These are phyloP conservation scores for Callorhinus ursinus DNA, from an alignment of 2,113 vertebrate species.

Conservation along the genomic window DNA sequence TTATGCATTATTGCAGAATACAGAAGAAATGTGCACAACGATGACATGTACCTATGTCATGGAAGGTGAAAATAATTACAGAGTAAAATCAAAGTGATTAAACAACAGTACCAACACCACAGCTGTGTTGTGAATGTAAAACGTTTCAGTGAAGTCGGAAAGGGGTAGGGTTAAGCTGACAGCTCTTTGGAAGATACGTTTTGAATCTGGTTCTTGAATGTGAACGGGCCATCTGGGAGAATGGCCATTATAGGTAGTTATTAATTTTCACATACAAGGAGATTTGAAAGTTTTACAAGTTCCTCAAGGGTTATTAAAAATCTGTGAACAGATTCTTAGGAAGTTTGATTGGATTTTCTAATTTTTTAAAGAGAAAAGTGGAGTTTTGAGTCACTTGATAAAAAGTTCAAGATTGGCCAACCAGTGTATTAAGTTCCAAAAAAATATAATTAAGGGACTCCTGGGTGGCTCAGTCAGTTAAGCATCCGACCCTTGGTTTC, in stretches of 20 bases:
- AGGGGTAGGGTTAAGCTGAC: neutral
- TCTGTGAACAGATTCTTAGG: neutral
- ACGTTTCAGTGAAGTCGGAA: neutral
- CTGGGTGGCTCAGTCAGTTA: neutral
- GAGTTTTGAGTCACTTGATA: neutral
- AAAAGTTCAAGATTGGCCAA: neutral
- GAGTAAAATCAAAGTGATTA: neutral
- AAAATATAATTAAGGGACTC: neutral
- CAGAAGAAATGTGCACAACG: neutral
- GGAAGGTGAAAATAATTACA: slow-evolving; percentile 32
- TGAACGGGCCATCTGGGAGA: neutral
- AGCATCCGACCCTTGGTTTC: neutral
- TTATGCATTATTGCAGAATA: neutral
- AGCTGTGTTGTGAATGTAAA: neutral
- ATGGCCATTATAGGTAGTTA: slow-evolving; percentile 3
- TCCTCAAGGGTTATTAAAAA: slow-evolving; percentile 30
- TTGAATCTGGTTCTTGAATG: slow-evolving; percentile 8
- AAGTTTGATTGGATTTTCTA: neutral
- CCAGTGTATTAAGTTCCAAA: neutral
- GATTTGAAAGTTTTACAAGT: neutral
- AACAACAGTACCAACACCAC: neutral
- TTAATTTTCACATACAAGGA: neutral
- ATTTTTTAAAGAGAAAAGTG: neutral
- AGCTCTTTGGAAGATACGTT: neutral
- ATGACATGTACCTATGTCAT: neutral